Base-by-base conservation (phyloP, 2,888 invertebrate species). In the Ormyrus thymus region DNA sequence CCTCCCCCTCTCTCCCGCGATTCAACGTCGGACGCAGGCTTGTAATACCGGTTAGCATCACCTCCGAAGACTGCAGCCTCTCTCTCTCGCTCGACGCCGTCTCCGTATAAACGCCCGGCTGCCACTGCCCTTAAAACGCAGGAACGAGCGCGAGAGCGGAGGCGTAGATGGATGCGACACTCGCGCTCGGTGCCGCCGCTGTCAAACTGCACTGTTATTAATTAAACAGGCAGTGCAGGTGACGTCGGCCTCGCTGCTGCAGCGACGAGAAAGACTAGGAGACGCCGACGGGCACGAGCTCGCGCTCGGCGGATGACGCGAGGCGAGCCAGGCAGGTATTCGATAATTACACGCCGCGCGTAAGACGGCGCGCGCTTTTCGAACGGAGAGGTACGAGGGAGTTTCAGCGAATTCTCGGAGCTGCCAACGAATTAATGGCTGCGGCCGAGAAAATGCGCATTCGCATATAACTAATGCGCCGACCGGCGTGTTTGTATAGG, bases 141-240 rank as follows among this genome's bases (percentile, higher is more conserved):
- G 29, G 29, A 29, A 29, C 70, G 59, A 15, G 29, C 6, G 46
- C n/a, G 29, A 3, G 7, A 11, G 58, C 58, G 69, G 46, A 79
- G 79, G 75, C 75, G 79, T 64, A 69, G 74, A 74, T 70, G 76
- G 64, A 77, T 65, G 80, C 70, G 80, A 77, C 77, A 77, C 71
- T 66, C 15, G 53, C 43, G n/a, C 46, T 13, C 13, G 7, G 48
- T 50, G 55, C 6, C 55, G 29, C 61, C 48, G 61, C 71, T 50
- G 72, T 72, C 76, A 79, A 72, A 72, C 76, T 48, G 50, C 45
- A 51, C 61, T 59, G 77, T 74, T 80, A 77, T 80, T 80, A 77
- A 77, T 77, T 80, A 77, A 74, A 66, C 74, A 48, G 66, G 51
- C 53, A 9, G 70, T 75, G 78, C 73, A 65, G 68, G 59, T 80